Conservation (phyloP, 2,797 vertebrate species). For the Tiaroga cobitis region DNA sequence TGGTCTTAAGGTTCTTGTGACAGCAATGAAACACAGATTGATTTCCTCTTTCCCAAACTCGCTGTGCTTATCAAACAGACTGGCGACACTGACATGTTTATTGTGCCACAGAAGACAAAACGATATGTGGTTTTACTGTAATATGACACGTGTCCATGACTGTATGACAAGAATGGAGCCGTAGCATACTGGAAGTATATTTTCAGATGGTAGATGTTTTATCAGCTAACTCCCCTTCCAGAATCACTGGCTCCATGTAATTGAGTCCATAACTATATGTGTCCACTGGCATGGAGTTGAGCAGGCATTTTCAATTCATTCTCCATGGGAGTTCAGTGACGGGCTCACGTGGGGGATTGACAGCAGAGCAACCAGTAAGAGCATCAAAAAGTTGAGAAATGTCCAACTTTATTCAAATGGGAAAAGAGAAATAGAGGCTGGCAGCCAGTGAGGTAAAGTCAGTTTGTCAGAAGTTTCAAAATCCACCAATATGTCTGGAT, state of each 20-base stretch:
- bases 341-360: neutral
- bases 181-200: slow-evolving; percentile 10
- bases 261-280: slow-evolving; percentile 7
- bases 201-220: neutral
- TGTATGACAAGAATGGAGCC: slow-evolving; percentile 1
- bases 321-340: neutral
- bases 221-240: neutral
- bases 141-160: slow-evolving; percentile 19
- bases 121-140: slow-evolving; percentile 25
- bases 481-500: neutral
- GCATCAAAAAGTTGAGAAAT: slow-evolving; percentile 2
- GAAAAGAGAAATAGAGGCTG: neutral
- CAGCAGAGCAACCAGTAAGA: neutral
- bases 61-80: slow-evolving; percentile 11
- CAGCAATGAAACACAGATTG: slow-evolving; percentile 21
- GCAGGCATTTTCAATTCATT: neutral
- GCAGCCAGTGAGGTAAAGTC: neutral
- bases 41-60: slow-evolving; percentile 30
- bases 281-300: neutral
- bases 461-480: neutral
- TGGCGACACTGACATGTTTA: neutral
- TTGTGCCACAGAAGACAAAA: slow-evolving; percentile 22
- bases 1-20: slow-evolving; percentile 23
- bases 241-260: neutral
- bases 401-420: slow-evolving; percentile 5